These are phyloP conservation scores for Eupithecia dodoneata DNA, from an alignment of 2,888 invertebrate species.

Conservation along the genomic window DNA sequence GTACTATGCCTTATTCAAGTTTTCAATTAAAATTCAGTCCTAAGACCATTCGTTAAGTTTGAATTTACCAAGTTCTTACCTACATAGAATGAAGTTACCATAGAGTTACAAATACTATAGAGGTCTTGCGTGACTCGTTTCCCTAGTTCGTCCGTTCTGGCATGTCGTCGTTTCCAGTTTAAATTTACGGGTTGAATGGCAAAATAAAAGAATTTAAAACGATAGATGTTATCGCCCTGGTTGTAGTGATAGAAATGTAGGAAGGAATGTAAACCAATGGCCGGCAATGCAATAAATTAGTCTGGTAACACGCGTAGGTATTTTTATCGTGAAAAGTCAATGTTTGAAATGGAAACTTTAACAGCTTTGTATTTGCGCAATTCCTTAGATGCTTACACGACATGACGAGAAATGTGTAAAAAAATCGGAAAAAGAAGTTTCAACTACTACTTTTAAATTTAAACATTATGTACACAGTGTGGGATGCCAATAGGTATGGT, in stretches of 20 bases:
- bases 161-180: constrained; percentile 42
- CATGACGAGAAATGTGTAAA: not conserved
- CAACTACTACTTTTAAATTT: too few relatives aligned
- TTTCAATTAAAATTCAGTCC: not conserved
- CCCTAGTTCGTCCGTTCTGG: constrained; percentile 35
- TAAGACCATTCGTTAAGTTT: not conserved
- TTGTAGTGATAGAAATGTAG: constrained; percentile 39
- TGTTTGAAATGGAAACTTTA: constrained; percentile 3
- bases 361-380: not conserved
- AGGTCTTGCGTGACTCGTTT: constrained; percentile 44
- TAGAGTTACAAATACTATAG: constrained; percentile 41
- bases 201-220: constrained; percentile 45
- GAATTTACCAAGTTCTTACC: constrained; percentile 3
- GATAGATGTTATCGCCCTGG: constrained; percentile 43
- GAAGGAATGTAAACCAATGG: constrained; percentile 34
- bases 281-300: constrained; percentile 19
- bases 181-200: constrained; percentile 44
- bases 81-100: constrained; percentile 4
- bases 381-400: not conserved
- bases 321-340: constrained; percentile 17
- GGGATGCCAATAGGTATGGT: too few relatives aligned
- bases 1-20: not conserved
- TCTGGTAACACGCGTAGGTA: constrained; percentile 6
- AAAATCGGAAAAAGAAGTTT: not conserved
- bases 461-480: too few relatives aligned